phyloP scores from a whole-genome alignment of 2,888 invertebrate species.

The Lasioglossum vierecki region DNA sequence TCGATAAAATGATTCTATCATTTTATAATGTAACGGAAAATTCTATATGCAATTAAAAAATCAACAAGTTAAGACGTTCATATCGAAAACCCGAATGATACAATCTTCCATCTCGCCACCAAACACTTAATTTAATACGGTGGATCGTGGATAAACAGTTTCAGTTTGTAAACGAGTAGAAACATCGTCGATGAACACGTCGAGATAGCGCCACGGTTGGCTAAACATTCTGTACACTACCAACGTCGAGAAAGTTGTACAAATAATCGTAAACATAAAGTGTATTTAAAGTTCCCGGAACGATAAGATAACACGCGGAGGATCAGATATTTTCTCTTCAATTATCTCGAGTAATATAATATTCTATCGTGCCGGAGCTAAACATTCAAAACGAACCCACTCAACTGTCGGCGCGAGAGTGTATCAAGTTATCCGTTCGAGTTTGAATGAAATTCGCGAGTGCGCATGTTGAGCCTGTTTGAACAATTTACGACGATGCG shows the following conservation, averaged over 20 bases:
- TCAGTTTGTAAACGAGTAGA: background rate
- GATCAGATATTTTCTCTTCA: background rate
- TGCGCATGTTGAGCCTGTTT: background rate
- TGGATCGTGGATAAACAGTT: background rate
- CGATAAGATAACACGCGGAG: background rate
- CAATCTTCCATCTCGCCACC: background rate
- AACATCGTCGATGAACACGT: slow-evolving; percentile 1
- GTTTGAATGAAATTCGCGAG: background rate
- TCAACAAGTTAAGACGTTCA: background rate
- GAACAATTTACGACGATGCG: background rate
- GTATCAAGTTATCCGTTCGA: background rate
- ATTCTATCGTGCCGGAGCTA: background rate
- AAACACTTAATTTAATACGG: background rate
- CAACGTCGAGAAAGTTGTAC: background rate
- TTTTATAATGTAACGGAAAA: background rate
- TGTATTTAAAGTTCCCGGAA: background rate
- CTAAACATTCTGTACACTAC: background rate
- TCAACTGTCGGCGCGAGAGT: background rate
- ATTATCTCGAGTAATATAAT: background rate
- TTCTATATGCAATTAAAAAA: background rate
- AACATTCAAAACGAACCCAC: background rate
- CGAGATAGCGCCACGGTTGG: background rate
- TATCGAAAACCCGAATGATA: background rate
- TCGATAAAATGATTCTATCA: too few relatives aligned
- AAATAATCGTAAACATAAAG: slow-evolving; percentile 5